Conservation (phyloP, 2,797 vertebrate species). For the Rhincodon typus region DNA sequence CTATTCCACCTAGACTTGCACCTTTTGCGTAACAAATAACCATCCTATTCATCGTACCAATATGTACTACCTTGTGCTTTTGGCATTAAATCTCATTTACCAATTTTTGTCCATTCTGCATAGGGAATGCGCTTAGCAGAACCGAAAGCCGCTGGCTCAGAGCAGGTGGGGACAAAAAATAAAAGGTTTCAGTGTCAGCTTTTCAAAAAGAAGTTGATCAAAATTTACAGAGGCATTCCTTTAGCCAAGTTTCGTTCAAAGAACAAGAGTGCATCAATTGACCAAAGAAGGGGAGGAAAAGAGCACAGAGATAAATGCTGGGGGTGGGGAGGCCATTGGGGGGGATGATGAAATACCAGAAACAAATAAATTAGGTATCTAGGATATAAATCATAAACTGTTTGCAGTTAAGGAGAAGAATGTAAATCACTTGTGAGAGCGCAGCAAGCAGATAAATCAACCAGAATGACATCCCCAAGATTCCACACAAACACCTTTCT, state of each 20-base stretch:
- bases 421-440: not conserved
- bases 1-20: not conserved
- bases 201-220: too few relatives aligned
- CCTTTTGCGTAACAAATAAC: not conserved
- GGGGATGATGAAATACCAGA: not conserved
- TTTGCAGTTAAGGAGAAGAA: not conserved
- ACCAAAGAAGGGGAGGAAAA: not conserved
- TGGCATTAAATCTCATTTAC: not conserved
- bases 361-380: not conserved
- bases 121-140: not conserved
- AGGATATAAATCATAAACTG: conserved; percentile 14
- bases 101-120: not conserved
- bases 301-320: not conserved
- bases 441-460: conserved; percentile 30
- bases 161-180: not conserved
- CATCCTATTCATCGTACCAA: not conserved
- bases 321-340: not conserved
- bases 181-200: not conserved
- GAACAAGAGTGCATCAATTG: not conserved
- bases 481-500: conserved; percentile 7
- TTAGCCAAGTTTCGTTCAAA: not conserved
- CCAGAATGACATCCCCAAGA: conserved; percentile 20
- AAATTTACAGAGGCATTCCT: not conserved
- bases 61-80: not conserved
- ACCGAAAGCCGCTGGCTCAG: not conserved